A percentile compares a stretch with the other conserved stretches of the same genome.
Conservation (phyloP, 2,888 invertebrate genomes). For the Biston stratarius region DNA sequence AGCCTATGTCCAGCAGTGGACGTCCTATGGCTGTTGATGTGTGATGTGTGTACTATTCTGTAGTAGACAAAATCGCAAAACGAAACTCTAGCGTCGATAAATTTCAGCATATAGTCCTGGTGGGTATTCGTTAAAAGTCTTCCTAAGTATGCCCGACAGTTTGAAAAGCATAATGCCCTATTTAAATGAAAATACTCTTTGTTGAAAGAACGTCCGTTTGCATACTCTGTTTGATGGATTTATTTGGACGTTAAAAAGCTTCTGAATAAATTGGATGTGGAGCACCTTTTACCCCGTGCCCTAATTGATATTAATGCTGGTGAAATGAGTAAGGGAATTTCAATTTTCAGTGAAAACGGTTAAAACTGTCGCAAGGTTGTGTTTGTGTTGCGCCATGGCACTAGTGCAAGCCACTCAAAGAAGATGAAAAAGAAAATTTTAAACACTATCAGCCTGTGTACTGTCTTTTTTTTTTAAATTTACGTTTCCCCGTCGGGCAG, state of each 20-base stretch:
- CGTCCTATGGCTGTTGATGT: no score
- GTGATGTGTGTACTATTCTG: no score
- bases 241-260: constrained; percentile 45
- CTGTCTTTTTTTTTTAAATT: no score
- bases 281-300: constrained; percentile 36
- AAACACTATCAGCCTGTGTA: no score
- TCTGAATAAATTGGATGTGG: constrained; percentile 38
- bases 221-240: constrained; percentile 42
- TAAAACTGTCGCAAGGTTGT: neutral
- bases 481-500: no score
- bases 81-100: no score
- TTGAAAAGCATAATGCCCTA: constrained; percentile 34
- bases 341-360: neutral
- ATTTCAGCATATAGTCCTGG: constrained; percentile 2
- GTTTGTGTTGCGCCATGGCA: no score
- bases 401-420: no score
- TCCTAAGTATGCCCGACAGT: constrained; percentile 29
- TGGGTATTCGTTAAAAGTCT: constrained; percentile 17
- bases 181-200: constrained; percentile 37
- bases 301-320: constrained; percentile 39
- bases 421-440: no score
- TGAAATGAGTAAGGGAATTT: constrained; percentile 19
- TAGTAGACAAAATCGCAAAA: no score
- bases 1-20: no score
- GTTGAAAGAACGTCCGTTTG: constrained; percentile 40